A percentile compares a stretch with the other conserved stretches of the same genome.
phyloP scores from a whole-genome alignment of 2,113 vertebrate genomes.

The Salvelinus fontinalis region DNA sequence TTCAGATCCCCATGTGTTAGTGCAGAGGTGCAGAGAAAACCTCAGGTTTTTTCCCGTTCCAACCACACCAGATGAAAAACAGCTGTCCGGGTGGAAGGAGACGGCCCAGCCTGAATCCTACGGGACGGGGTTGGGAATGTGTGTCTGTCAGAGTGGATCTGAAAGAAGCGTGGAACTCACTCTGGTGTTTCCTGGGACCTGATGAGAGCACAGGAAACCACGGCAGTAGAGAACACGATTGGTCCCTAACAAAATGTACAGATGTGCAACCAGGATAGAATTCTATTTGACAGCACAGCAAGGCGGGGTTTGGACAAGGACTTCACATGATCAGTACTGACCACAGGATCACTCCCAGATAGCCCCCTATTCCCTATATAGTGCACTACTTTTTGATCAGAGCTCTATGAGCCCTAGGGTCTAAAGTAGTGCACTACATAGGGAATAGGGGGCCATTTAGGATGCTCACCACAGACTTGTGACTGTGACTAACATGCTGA shows the following conservation, averaged over 20 bases:
- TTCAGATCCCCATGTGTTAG: conserved; percentile 38
- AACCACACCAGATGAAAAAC: neutral
- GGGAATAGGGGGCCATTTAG: neutral
- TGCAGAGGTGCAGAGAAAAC: conserved; percentile 20
- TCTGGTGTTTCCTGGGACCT: neutral
- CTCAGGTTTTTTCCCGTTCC: conserved; percentile 33
- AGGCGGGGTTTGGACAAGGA: neutral
- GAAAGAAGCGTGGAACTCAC: conserved; percentile 31
- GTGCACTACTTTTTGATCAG: too few species aligned
- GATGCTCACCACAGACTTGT: too few species aligned
- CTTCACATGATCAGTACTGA: conserved; percentile 4
- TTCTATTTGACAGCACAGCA: neutral
- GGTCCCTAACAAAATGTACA: neutral
- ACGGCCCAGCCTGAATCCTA: conserved; percentile 17
- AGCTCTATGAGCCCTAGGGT: too few species aligned
- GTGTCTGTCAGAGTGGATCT: conserved; percentile 19
- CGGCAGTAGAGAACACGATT: neutral
- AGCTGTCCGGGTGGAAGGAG: conserved; percentile 30
- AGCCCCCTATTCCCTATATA: too few species aligned
- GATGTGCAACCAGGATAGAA: neutral
- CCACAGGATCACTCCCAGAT: neutral
- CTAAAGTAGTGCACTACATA: too few species aligned
- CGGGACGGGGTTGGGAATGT: conserved; percentile 30
- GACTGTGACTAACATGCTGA: too few species aligned
- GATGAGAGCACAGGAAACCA: neutral